A percentile compares a stretch with the other conserved stretches of the same genome.
Conservation (phyloP, 1,140 invertebrate species). For the Trissolcus basalis region DNA sequence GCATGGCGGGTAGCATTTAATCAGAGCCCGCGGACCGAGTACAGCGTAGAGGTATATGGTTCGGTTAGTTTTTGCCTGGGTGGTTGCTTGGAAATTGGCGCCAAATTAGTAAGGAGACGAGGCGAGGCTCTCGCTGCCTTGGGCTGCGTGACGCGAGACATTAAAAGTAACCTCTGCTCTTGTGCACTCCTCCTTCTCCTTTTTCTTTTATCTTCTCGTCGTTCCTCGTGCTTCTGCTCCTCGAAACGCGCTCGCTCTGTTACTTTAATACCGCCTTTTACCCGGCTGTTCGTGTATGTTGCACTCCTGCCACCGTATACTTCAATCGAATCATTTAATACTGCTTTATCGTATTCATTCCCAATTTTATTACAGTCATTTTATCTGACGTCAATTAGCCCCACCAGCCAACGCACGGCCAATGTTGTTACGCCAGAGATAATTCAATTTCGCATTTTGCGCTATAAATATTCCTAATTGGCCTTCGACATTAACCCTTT, state of each 20-base stretch:
- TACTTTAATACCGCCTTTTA: constrained; percentile 46
- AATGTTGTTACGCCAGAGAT: constrained; percentile 2
- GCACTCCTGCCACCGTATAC: constrained; percentile 43
- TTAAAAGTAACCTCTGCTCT: constrained; percentile 76
- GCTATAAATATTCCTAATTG: not conserved
- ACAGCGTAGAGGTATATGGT: constrained; percentile 72
- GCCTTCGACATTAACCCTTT: too few species aligned
- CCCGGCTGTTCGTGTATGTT: constrained; percentile 35
- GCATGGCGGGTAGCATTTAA: constrained; percentile 75
- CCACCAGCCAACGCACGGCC: not conserved
- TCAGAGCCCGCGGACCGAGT: constrained; percentile 69
- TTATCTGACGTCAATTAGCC: constrained; percentile 12
- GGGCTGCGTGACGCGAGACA: constrained; percentile 76
- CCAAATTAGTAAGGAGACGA: constrained; percentile 77
- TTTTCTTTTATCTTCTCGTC: constrained; percentile 47
- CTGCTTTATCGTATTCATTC: constrained; percentile 32
- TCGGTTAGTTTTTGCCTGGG: constrained; percentile 76
- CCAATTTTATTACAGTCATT: constrained; percentile 14
- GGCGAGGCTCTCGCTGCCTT: constrained; percentile 67
- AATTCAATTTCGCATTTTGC: constrained; percentile 1
- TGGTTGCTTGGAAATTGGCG: constrained; percentile 76
- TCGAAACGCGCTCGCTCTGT: constrained; percentile 39
- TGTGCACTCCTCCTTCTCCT: constrained; percentile 63
- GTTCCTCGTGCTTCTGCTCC: constrained; percentile 33
- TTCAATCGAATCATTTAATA: constrained; percentile 42